Evolutionary conservation across 2,797 vertebrate species (phyloP), one percentile per base, ranked within the genome.

Genomic region (Diglossa cyanea): DNA sequence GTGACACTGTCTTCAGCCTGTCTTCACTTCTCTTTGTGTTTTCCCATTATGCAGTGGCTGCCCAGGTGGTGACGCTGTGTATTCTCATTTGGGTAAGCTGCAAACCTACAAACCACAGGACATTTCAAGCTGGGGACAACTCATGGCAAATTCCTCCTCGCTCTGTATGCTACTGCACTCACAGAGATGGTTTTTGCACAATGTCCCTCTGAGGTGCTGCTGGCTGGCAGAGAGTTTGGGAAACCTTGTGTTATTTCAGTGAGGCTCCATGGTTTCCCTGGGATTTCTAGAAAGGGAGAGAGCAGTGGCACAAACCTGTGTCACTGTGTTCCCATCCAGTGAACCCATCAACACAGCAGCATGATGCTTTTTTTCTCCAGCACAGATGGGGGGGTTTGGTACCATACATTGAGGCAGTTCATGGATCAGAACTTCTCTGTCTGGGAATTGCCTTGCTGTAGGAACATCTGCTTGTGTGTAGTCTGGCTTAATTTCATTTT

Each of bases 381-480:
- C 18, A 21, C 11, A 51, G 42, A 7, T 25, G 47, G 15, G 18
- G 18, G 26, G 18, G 6, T 30, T 82, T 50, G 24, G 28, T 68
- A 51, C 37, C 1, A 1, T n/a, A 14, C 0, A 1, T 7, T 51
- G 47, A 71, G 87, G 21, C 0, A 0, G 14, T 57, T 85, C 6
- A 13, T 37, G 17, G 37, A 55, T 21, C 16, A 73, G 31, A 73
- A 60, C 60, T 85, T 57, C 26, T 83, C 25, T 55, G 15, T 39
- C 71, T 70, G 54, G 21, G 50, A 86, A 71, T 86, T 3, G 5
- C 48, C 26, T 76, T 76, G 16, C 66, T 93, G 31, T 35, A 73
- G 45, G 42, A 57, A 25, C 0, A 0, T 48, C 70, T 84, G 40
- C 47, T 21, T 81, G 1, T n/a, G 5, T 7, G 3, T 8, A 23